Evolutionary conservation across 2,113 vertebrate genomes (phyloP).

Genomic region (Laterallus jamaicensis): DNA sequence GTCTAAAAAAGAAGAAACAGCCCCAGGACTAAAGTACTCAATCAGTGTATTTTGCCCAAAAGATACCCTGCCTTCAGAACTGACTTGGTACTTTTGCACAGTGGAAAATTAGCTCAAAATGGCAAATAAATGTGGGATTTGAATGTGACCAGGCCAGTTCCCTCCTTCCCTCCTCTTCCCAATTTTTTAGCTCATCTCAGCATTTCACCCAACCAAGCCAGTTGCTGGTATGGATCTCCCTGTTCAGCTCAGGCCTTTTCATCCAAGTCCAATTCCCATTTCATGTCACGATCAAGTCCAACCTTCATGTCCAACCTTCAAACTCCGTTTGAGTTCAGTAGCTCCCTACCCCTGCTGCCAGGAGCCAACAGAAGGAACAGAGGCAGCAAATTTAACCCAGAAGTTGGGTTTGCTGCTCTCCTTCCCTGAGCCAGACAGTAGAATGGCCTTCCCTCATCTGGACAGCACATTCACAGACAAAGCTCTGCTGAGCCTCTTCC

Average conservation of each 20-base stretch:
- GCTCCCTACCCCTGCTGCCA: not conserved
- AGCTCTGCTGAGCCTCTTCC: not conserved
- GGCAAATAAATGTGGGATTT: accelerated
- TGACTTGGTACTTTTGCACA: not conserved
- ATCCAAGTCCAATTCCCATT: not conserved
- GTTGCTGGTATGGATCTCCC: not conserved
- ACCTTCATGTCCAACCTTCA: not conserved
- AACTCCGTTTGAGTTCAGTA: not conserved
- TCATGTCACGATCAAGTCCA: not conserved
- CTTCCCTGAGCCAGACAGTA: not conserved
- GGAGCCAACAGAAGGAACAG: not conserved
- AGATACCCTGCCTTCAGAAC: not conserved
- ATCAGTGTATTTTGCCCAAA: not conserved
- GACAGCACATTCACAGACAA: not conserved
- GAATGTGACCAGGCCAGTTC: not conserved
- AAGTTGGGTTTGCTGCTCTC: not conserved
- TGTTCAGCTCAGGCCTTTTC: not conserved
- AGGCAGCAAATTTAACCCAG: not conserved
- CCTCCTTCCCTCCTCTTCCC: not conserved
- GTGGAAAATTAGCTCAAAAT: not conserved
- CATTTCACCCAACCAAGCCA: not conserved
- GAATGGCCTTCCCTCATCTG: no score
- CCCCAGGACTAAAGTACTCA: not conserved
- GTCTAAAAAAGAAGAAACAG: not conserved
- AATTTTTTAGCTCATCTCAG: not conserved